Evolutionary conservation across 1,140 invertebrate species (phyloP), one percentile per base, ranked within the genome.

Genomic region (Palaemon carinicauda): DNA sequence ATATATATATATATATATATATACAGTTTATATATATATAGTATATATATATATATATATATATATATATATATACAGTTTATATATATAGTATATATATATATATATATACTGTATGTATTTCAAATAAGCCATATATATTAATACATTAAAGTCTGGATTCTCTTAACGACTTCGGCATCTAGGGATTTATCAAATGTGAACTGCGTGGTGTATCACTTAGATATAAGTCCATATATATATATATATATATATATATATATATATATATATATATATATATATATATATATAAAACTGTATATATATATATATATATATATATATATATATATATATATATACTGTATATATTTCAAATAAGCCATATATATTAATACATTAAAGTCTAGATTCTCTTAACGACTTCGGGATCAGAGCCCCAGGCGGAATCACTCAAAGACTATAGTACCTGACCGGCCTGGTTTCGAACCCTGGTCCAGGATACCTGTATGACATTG

Each of bases 11-110:
- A 3, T 19, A 74, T 19, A 24, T 33, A 29, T 19, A 31, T 33
- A 74, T 33, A 73, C 17, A 73, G n/a, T 33, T 9, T 29, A 73
- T 33, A 29, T 33, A 60, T 27, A 60, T 27, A 60, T 27, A 60
- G n/a, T 27, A 60, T 27, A 60, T 27, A 60, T 27, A 60, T 27
- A 60, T 27, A 60, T 27, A 60, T 27, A 60, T 27, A 73, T 33
- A 3, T 19, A 74, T 17, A 56, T 19, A 71, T 27, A n/a, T 60
- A 27, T n/a, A 60, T 60, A 60, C 12, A 41, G 12, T 60, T 4
- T 60, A 71, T 60, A 60, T 60, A 60, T 60, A 60, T 60, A 60
- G n/a, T n/a, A 60, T 60, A 60, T 60, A 71, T 60, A 60, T 60
- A 60, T 60, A 60, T 60, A 60, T 60, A 60, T 60, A 60, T 60